These are phyloP conservation scores for Cephalopachus bancanus DNA, from an alignment of 2,797 vertebrate species.

Conservation along the genomic window DNA sequence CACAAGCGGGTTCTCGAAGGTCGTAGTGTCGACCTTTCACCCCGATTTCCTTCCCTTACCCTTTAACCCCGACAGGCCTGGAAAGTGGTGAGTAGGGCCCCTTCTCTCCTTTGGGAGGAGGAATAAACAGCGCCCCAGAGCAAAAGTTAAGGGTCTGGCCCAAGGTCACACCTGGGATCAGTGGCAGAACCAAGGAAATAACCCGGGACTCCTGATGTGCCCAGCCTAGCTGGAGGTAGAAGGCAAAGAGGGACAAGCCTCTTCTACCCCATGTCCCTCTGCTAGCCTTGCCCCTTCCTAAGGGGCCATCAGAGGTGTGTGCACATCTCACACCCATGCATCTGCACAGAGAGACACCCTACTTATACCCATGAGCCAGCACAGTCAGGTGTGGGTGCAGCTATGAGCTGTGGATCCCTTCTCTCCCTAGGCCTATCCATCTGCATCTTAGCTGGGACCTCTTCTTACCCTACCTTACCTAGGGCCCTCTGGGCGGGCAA, in stretches of 20 bases:
- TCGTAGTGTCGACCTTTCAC: background rate
- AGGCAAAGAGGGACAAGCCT: background rate
- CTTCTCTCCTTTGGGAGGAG: background rate
- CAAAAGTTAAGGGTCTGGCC: conserved; percentile 65
- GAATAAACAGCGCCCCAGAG: conserved; percentile 43
- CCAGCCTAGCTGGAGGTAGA: background rate
- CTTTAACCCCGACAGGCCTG: background rate
- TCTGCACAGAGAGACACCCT: background rate
- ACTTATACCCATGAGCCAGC: background rate
- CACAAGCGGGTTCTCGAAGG: conserved; percentile 47
- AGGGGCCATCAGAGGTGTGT: background rate
- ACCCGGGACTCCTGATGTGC: background rate
- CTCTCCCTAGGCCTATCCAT: background rate
- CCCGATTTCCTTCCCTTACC: background rate
- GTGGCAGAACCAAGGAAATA: conserved; percentile 48
- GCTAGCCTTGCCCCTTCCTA: conserved; percentile 13
- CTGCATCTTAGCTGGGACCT: background rate
- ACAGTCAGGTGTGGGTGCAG: background rate
- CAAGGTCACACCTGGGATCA: conserved; percentile 79
- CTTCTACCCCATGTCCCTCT: background rate
- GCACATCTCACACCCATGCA: background rate
- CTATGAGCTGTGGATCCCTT: background rate
- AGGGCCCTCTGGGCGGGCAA: background rate
- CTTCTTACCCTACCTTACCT: background rate
- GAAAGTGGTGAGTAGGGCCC: conserved; percentile 12